Evolutionary conservation across 2,888 invertebrate genomes (phyloP), one percentile per base, ranked within the genome.

Genomic region (Hydropsyche betteni): DNA sequence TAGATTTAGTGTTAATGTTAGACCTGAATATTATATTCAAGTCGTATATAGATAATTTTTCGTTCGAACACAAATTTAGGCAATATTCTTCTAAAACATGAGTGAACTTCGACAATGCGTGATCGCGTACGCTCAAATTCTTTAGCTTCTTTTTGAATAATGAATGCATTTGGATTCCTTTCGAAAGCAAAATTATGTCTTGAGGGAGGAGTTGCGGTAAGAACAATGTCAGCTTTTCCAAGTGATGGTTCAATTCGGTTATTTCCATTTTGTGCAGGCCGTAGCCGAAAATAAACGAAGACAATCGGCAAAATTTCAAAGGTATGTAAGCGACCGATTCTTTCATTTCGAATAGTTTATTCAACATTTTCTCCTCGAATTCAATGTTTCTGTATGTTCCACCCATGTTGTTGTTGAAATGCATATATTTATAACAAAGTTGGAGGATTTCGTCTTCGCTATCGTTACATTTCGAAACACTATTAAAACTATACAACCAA

Each of bases 351-450:
- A 68, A 38, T 52, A 76, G 10, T n/a, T 52, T 14, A 36, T 68
- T 68, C 4, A 77, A 36, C 51, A 79, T 73, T 53, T 61, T 74
- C 8, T 68, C 69, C 68, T 79, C 79, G 44, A 77, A 79, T 64
- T 75, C 7, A 5, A 6, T 14, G 74, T 69, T 75, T 61, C 77
- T 64, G 51, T 76, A 79, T 7, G 64, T 51, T 34, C 36, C 69
- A n/a, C 16, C 12, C 4, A 61, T 33, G 55, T 74, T 74, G 64
- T 73, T 75, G 38, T 76, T 73, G 50, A 77, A 79, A 74, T 70
- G 76, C 74, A 79, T 75, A 53, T 79, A 79, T 68, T 71, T 79
- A 16, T 74, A 71, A 68, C 55, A 69, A 8, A 77, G 6, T 33
- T 51, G 68, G 52, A 79, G 52, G 5, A 74, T 55, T 73, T 51